A percentile compares a stretch with the other conserved stretches of the same genome.
Evolutionary conservation across 1,140 invertebrate genomes (phyloP).

Genomic region (Sycobia sp.): DNA sequence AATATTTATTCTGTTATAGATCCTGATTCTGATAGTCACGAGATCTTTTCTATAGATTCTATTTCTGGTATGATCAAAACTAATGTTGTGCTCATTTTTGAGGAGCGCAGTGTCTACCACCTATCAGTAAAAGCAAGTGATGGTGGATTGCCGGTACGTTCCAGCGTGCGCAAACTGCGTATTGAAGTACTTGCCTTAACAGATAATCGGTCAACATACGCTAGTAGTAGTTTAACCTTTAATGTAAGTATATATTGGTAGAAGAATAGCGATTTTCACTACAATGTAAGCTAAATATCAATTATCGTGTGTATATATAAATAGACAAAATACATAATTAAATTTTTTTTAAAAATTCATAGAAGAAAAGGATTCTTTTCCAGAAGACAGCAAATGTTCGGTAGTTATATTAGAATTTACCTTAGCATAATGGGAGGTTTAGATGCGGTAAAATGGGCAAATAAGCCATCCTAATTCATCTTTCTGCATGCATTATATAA

Average conservation of each 20-base stretch:
- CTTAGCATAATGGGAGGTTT: too few species aligned
- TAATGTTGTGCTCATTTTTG: constrained; percentile 85
- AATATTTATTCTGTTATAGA: constrained; percentile 49
- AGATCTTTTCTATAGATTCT: constrained; percentile 85
- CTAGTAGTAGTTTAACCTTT: constrained; percentile 85
- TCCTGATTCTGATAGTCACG: constrained; percentile 81
- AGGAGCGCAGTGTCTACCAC: constrained; percentile 84
- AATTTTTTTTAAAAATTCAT: neutral
- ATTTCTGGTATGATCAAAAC: constrained; percentile 87
- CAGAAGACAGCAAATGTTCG: neutral
- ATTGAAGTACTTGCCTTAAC: constrained; percentile 90
- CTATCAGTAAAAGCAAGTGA: constrained; percentile 87
- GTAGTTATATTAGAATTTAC: too few species aligned
- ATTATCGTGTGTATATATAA: neutral
- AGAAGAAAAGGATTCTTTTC: neutral
- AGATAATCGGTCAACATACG: constrained; percentile 89
- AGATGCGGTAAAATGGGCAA: too few species aligned
- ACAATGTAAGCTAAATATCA: neutral
- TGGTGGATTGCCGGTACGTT: constrained; percentile 78
- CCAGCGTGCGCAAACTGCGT: constrained; percentile 79
- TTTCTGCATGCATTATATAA: too few species aligned
- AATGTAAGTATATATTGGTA: constrained; percentile 18
- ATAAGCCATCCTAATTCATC: too few species aligned
- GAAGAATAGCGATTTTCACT: too few species aligned
- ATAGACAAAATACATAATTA: neutral